phyloP scores from a whole-genome alignment of 2,888 invertebrate species.

The Nomada goodeniana region DNA sequence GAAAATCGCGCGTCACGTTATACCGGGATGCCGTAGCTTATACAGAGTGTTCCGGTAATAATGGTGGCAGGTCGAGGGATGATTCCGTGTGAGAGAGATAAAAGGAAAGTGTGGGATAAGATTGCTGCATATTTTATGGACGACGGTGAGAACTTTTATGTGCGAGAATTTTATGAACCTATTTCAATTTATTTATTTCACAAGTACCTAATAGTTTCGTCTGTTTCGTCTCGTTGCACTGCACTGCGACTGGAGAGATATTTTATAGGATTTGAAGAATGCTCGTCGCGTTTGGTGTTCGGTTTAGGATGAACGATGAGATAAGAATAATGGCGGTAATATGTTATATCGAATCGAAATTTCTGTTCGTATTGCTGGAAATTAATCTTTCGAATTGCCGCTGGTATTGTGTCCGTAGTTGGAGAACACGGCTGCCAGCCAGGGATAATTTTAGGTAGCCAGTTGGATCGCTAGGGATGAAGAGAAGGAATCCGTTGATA shows the following conservation, averaged over 20 bases:
- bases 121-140: neutral
- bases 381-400: constrained; percentile 5
- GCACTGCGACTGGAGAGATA: too few relatives aligned
- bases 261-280: too few relatives aligned
- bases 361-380: neutral
- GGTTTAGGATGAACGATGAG: neutral
- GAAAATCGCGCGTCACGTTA: neutral
- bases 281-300: neutral
- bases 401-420: neutral
- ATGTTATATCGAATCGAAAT: neutral
- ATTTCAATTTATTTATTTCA: too few relatives aligned
- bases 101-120: too few relatives aligned
- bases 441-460: constrained; percentile 10
- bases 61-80: too few relatives aligned
- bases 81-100: too few relatives aligned
- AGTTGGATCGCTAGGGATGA: constrained; percentile 1
- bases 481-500: constrained; percentile 24
- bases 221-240: too few relatives aligned
- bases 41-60: too few relatives aligned
- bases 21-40: too few relatives aligned
- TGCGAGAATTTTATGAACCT: neutral
- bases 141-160: neutral
- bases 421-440: neutral
- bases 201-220: too few relatives aligned
- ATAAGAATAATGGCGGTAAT: neutral